These are phyloP conservation scores for Goniozus legneri DNA, from an alignment of 1,140 invertebrate genomes.

Conservation along the genomic window DNA sequence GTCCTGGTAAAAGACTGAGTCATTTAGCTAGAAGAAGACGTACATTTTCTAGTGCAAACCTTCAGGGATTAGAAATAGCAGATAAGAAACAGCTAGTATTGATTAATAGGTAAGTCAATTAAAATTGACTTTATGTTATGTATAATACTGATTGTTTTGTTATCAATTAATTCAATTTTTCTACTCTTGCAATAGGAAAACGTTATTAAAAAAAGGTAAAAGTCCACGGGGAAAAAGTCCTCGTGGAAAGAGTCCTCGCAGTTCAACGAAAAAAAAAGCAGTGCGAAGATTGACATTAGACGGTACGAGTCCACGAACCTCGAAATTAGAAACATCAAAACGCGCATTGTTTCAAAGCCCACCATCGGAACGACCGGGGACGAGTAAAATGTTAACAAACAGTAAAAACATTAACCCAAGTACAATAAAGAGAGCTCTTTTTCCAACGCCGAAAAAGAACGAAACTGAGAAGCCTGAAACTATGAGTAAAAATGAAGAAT, in stretches of 20 bases:
- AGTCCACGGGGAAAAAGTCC: conserved; percentile 46
- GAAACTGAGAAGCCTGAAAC: conserved; percentile 22
- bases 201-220: conserved; percentile 36
- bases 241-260: conserved; percentile 36
- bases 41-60: conserved; percentile 62
- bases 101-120: conserved; percentile 35
- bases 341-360: conserved; percentile 66
- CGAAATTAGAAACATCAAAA: conserved; percentile 55
- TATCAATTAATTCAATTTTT: conserved; percentile 1
- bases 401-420: conserved; percentile 30
- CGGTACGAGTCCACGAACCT: conserved; percentile 36
- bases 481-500: conserved; percentile 27
- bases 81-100: conserved; percentile 43
- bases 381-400: conserved; percentile 30
- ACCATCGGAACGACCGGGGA: conserved; percentile 38
- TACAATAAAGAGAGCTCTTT: conserved; percentile 60
- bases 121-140: conserved; percentile 4
- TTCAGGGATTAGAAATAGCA: conserved; percentile 37
- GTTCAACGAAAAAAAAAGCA: conserved; percentile 42
- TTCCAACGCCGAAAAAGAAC: conserved; percentile 54
- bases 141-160: conserved; percentile 1
- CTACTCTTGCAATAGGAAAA: conserved; percentile 27
- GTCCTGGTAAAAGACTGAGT: conserved; percentile 64
- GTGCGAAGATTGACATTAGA: conserved; percentile 33
- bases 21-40: conserved; percentile 63